A percentile compares a stretch with the other conserved stretches of the same genome.
Evolutionary conservation across 1,140 invertebrate genomes (phyloP).

Genomic region (Drosophila pseudoananassae): DNA sequence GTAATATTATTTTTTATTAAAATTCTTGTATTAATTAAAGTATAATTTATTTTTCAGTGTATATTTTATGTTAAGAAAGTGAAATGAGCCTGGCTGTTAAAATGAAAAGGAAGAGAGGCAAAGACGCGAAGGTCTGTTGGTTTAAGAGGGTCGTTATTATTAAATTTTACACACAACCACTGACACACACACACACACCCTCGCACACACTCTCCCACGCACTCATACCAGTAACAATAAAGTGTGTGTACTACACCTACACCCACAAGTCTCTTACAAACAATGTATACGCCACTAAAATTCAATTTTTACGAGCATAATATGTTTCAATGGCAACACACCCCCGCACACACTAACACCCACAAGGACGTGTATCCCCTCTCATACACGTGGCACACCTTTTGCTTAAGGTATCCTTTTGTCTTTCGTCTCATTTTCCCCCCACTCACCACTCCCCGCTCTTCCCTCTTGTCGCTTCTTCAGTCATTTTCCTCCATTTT

Average conservation of each 20-base stretch:
- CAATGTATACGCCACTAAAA: conserved; percentile 71
- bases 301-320: conserved; percentile 81
- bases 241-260: conserved; percentile 52
- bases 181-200: conserved; percentile 40
- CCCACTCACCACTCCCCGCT: not conserved
- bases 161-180: conserved; percentile 68
- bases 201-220: not conserved
- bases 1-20: not conserved
- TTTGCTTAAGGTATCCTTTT: conserved; percentile 5
- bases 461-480: not conserved
- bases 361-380: not conserved
- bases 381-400: conserved; percentile 14
- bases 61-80: not conserved
- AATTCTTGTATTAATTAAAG: not conserved
- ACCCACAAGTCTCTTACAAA: conserved; percentile 11
- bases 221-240: conserved; percentile 51
- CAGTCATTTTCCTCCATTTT: conserved; percentile 7
- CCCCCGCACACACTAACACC: conserved; percentile 24
- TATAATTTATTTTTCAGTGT: not conserved
- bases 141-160: conserved; percentile 80
- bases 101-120: conserved; percentile 22
- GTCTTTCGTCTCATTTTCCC: conserved; percentile 12
- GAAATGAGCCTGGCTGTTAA: not conserved
- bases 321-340: conserved; percentile 80
- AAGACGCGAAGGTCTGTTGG: conserved; percentile 53